These are phyloP conservation scores for Cheilosia scutellata DNA, from an alignment of 2,888 invertebrate species.

Conservation along the genomic window DNA sequence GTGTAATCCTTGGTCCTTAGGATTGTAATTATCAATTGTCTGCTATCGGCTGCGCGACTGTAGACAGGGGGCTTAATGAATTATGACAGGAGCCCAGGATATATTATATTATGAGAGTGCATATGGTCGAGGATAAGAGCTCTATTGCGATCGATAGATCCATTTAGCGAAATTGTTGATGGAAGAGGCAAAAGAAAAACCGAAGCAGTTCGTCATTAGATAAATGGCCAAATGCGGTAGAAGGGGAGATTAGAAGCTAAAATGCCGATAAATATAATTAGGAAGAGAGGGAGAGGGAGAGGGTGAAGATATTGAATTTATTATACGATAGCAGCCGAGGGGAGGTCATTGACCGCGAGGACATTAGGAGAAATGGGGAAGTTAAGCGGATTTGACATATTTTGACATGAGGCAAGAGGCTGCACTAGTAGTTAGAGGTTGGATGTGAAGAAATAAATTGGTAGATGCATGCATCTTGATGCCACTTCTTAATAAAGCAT, in stretches of 20 bases:
- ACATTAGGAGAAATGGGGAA: not conserved
- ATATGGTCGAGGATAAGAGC: slow-evolving; percentile 61
- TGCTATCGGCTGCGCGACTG: slow-evolving; percentile 47
- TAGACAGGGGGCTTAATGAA: slow-evolving; percentile 63
- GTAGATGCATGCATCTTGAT: no score
- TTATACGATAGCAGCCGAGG: not conserved
- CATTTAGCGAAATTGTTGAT: slow-evolving; percentile 47
- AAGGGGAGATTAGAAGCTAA: slow-evolving; percentile 62
- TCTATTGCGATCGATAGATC: slow-evolving; percentile 48
- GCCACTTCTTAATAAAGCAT: no score
- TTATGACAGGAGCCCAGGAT: slow-evolving; percentile 62
- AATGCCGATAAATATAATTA: slow-evolving; percentile 65
- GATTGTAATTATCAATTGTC: slow-evolving; percentile 75
- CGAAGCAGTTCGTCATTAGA: slow-evolving; percentile 35
- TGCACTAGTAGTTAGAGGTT: not conserved
- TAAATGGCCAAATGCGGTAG: slow-evolving; percentile 30
- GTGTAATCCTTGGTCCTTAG: slow-evolving; percentile 65
- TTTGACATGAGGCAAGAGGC: not conserved
- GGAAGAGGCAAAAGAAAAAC: slow-evolving; percentile 14
- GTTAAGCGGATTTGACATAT: slow-evolving; percentile 9
- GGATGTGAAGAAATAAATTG: no score
- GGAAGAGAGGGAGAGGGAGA: slow-evolving; percentile 1
- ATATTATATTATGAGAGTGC: slow-evolving; percentile 38
- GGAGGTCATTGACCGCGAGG: slow-evolving; percentile 13
- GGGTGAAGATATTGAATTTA: slow-evolving; percentile 27